A percentile compares a stretch with the other conserved stretches of the same genome.
These are phyloP conservation scores for Leuciscus waleckii DNA, from an alignment of 2,797 vertebrate species.

Conservation along the genomic window DNA sequence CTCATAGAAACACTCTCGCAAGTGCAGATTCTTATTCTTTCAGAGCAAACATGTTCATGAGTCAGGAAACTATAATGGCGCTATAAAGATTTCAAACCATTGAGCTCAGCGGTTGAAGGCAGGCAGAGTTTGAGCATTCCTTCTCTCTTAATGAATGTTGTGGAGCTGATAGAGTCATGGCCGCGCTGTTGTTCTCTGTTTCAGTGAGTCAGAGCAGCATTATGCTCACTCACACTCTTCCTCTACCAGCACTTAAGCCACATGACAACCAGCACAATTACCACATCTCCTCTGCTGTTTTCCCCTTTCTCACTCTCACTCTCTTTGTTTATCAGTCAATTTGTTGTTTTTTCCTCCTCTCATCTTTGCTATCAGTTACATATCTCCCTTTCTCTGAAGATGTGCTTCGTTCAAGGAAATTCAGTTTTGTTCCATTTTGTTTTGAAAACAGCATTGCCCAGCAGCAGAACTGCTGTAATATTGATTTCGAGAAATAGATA, in stretches of 20 bases:
- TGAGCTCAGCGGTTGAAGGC: constrained; percentile 1
- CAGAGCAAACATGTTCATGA: constrained; percentile 31
- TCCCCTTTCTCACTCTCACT: constrained; percentile 56
- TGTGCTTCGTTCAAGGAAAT: constrained; percentile 24
- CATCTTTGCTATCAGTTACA: constrained; percentile 56
- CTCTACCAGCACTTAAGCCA: constrained; percentile 76
- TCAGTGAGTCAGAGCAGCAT: constrained; percentile 37
- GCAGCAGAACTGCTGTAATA: not conserved
- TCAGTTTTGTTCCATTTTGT: not conserved
- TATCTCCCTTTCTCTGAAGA: constrained; percentile 49
- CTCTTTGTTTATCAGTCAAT: constrained; percentile 52
- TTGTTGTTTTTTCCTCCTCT: constrained; percentile 54
- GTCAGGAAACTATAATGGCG: constrained; percentile 23
- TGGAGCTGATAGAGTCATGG: constrained; percentile 19
- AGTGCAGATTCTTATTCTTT: not conserved
- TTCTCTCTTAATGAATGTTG: constrained; percentile 27
- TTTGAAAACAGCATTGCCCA: not conserved
- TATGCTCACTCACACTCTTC: constrained; percentile 60
- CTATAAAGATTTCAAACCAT: not conserved
- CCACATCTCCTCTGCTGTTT: constrained; percentile 51
- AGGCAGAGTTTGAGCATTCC: constrained; percentile 27
- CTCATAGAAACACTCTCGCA: not conserved
- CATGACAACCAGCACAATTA: constrained; percentile 80
- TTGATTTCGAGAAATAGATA: not conserved
- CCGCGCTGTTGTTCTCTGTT: constrained; percentile 49